Base-by-base conservation (phyloP, 1,140 invertebrate species). In the Drosophila serrata region DNA sequence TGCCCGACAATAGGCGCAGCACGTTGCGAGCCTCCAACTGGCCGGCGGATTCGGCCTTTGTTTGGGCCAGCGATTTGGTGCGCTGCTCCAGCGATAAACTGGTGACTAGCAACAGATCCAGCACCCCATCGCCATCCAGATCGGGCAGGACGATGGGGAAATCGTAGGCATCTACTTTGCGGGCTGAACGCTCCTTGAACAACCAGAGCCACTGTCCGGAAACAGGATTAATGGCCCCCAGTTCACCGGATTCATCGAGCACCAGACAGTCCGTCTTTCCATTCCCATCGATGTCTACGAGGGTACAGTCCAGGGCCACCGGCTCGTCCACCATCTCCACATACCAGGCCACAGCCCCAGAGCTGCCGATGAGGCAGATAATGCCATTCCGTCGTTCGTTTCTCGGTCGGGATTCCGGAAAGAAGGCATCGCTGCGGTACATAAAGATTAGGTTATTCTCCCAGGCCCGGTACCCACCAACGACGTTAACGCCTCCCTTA, bases 141-240 rank as follows among this genome's bases (percentile, higher is more conserved):
- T 97, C 96, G 33, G 95, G 94, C 46, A 96, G 76, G n/a, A 95
- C 86, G 13, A 96, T 82, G 2, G 96, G 96, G 78, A 97, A 95
- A 78, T 96, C 95, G 24, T 95, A 93, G 13, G 92, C 91, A 63
- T 93, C 93, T 49, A 94, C 63, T 93, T 93, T 94, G 62, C 81
- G 93, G 56, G 78, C 93, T 65, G 91, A 93, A 22, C 79, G 93
- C 79, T 94, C 94, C 77, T 95, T 94, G 19, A 94, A 94, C 76
- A 94, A 94, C 95, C 95, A 96, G 5, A 91, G 75, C 91, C 91
- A 92, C 17, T 82, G 63, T 0, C 96, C 96, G 27, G 95, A 95
- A 24, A 95, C 93, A 9, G 96, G 95, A 92, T 96, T 95, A 22
- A 97, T 94, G 22, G 95, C 95, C 35, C 94, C 94, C 45, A 97